Percentiles rank a stretch among this genome's conserved stretches.
These are phyloP conservation scores for Sicus ferrugineus DNA, from an alignment of 2,888 invertebrate species.

Conservation along the genomic window DNA sequence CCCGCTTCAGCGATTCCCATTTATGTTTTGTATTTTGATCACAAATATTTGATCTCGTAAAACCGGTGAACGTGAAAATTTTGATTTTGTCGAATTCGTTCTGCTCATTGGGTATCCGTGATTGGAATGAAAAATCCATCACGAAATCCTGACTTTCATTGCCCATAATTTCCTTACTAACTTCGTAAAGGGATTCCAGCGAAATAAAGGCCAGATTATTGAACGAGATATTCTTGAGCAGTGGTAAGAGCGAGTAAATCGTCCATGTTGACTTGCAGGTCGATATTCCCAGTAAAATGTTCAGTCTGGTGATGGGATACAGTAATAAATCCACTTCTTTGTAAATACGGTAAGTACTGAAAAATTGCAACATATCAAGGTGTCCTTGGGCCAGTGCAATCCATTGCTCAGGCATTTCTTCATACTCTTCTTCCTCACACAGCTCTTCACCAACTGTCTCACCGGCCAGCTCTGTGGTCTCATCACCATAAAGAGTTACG, in stretches of 20 bases:
- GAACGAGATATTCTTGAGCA: slow-evolving; percentile 46
- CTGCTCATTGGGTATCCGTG: slow-evolving; percentile 36
- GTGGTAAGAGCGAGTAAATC: slow-evolving; percentile 53
- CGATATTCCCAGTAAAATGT: not conserved
- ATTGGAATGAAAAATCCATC: slow-evolving; percentile 44
- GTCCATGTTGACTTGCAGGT: slow-evolving; percentile 48
- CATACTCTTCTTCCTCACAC: slow-evolving; percentile 16
- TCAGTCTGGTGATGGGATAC: slow-evolving; percentile 36
- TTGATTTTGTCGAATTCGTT: slow-evolving; percentile 39
- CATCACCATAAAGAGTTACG: too few species aligned
- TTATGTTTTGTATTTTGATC: slow-evolving; percentile 49
- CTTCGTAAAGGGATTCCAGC: slow-evolving; percentile 53
- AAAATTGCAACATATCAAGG: slow-evolving; percentile 42
- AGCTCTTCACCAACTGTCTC: not conserved
- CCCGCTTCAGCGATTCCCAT: slow-evolving; percentile 39
- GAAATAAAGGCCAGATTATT: slow-evolving; percentile 50
- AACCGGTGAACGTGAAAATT: slow-evolving; percentile 47
- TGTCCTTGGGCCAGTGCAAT: slow-evolving; percentile 41
- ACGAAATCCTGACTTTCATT: slow-evolving; percentile 40
- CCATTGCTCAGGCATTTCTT: slow-evolving; percentile 13
- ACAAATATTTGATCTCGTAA: slow-evolving; percentile 43
- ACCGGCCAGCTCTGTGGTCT: not conserved
- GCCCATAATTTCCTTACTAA: slow-evolving; percentile 37
- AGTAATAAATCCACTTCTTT: slow-evolving; percentile 33
- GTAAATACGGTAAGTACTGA: slow-evolving; percentile 34